phyloP scores from a whole-genome alignment of 2,888 invertebrate genomes.

The Ectemnius cavifrons region DNA sequence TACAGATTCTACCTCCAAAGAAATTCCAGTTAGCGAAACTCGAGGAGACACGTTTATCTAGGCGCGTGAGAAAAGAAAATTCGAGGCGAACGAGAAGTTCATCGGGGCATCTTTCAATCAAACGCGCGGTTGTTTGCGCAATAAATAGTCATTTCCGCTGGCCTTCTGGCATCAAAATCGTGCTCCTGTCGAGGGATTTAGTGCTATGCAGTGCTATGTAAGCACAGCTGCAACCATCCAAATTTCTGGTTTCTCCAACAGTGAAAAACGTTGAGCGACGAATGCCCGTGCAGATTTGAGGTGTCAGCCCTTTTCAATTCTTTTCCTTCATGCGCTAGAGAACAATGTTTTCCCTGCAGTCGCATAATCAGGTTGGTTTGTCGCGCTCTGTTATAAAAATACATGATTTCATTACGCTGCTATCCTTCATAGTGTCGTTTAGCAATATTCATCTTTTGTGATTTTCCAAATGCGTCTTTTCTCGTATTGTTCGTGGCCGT shows the following conservation, averaged over 20 bases:
- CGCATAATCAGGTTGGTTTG: slow-evolving; percentile 72
- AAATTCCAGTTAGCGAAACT: too few species aligned
- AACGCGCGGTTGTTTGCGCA: too few species aligned
- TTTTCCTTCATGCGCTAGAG: not conserved
- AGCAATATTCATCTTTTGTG: not conserved
- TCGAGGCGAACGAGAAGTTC: too few species aligned
- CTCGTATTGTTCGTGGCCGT: too few species aligned
- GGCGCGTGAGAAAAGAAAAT: too few species aligned
- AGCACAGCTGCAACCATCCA: slow-evolving; percentile 22
- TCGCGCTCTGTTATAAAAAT: slow-evolving; percentile 7
- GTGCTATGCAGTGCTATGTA: too few species aligned
- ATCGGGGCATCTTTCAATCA: too few species aligned
- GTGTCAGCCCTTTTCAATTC: slow-evolving; percentile 5
- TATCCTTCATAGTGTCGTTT: slow-evolving; percentile 19
- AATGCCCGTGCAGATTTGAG: slow-evolving; percentile 8
- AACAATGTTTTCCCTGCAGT: slow-evolving; percentile 73
- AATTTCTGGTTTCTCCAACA: slow-evolving; percentile 17
- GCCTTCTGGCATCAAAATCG: slow-evolving; percentile 32
- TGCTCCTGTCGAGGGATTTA: slow-evolving; percentile 21
- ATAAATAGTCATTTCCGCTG: slow-evolving; percentile 41
- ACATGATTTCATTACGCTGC: slow-evolving; percentile 9
- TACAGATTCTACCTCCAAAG: too few species aligned
- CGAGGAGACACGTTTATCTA: too few species aligned
- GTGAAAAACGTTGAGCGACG: slow-evolving; percentile 8
- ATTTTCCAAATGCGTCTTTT: not conserved